Conservation (phyloP, 1,140 invertebrate species). For the Plutomurus gul region DNA sequence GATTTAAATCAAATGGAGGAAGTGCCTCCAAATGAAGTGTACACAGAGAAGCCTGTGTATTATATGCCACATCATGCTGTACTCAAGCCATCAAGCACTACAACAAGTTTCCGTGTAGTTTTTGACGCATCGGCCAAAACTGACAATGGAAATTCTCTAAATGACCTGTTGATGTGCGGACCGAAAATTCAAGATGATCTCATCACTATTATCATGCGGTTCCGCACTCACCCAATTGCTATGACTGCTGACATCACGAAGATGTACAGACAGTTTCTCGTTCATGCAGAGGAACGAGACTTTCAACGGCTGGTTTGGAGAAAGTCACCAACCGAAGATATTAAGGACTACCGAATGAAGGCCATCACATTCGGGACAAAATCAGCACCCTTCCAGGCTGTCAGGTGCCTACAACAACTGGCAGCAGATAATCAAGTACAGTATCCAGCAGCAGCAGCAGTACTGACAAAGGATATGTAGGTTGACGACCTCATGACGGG, state of each 20-base stretch:
- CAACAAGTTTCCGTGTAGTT: slow-evolving; percentile 56
- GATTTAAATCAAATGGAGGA: slow-evolving; percentile 56
- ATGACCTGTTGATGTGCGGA: slow-evolving; percentile 56
- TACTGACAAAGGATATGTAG: neutral
- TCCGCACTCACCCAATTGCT: slow-evolving; percentile 56
- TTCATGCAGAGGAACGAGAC: slow-evolving; percentile 5
- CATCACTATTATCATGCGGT: slow-evolving; percentile 57
- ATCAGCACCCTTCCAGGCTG: slow-evolving; percentile 57
- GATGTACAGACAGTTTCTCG: slow-evolving; percentile 53
- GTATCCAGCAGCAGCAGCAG: neutral
- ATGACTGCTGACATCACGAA: slow-evolving; percentile 56
- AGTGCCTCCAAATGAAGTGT: neutral
- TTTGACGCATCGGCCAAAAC: slow-evolving; percentile 58
- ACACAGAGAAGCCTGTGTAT: neutral
- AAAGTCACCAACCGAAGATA: slow-evolving; percentile 44
- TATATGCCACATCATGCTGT: slow-evolving; percentile 57
- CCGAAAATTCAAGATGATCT: slow-evolving; percentile 57
- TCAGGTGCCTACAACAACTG: slow-evolving; percentile 55
- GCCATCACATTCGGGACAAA: slow-evolving; percentile 58
- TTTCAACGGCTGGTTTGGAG: slow-evolving; percentile 58
- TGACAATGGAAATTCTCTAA: slow-evolving; percentile 55
- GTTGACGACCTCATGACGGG: neutral
- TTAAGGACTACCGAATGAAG: slow-evolving; percentile 52
- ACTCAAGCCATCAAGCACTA: slow-evolving; percentile 48
- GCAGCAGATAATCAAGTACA: slow-evolving; percentile 5